phyloP scores from a whole-genome alignment of 2,797 vertebrate genomes.

The Hippoglossus hippoglossus region DNA sequence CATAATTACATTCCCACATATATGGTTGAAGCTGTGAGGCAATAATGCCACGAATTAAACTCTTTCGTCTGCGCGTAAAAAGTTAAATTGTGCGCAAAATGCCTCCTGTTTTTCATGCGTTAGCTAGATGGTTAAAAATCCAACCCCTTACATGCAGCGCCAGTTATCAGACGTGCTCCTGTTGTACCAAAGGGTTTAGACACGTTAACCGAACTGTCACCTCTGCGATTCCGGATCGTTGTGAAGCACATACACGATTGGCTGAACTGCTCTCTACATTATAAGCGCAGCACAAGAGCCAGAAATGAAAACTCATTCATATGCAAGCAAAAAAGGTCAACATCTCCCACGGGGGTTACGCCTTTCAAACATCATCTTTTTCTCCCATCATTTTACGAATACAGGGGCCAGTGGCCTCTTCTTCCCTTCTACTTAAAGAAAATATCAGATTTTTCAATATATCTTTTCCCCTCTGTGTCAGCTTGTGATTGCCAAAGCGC shows the following conservation, averaged over 20 bases:
- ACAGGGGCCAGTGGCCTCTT: conserved; percentile 23
- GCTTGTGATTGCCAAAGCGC: conserved; percentile 45
- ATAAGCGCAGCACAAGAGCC: conserved; percentile 22
- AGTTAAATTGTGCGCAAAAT: conserved; percentile 7
- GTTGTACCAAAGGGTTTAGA: conserved; percentile 49
- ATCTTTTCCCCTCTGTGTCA: conserved; percentile 12
- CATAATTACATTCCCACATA: neutral
- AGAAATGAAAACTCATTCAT: conserved; percentile 49
- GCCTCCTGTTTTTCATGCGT: neutral
- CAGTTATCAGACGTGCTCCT: conserved; percentile 50
- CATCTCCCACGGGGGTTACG: conserved; percentile 34
- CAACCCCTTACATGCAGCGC: conserved; percentile 44
- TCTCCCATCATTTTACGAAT: conserved; percentile 30
- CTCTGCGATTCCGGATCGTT: conserved; percentile 27
- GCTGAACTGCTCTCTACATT: conserved; percentile 19
- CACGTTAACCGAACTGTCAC: conserved; percentile 64
- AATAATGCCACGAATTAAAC: conserved; percentile 5
- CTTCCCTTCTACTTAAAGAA: conserved; percentile 53
- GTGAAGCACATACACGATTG: conserved; percentile 33
- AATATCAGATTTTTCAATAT: too few relatives aligned
- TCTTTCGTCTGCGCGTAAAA: conserved; percentile 28
- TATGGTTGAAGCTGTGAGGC: neutral
- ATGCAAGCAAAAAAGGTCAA: conserved; percentile 62
- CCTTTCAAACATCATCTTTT: conserved; percentile 61
- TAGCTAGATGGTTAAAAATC: conserved; percentile 7